Percentiles rank a stretch among this genome's conserved stretches.
phyloP scores from a whole-genome alignment of 2,797 vertebrate species.

The Enteromius argenteus region DNA sequence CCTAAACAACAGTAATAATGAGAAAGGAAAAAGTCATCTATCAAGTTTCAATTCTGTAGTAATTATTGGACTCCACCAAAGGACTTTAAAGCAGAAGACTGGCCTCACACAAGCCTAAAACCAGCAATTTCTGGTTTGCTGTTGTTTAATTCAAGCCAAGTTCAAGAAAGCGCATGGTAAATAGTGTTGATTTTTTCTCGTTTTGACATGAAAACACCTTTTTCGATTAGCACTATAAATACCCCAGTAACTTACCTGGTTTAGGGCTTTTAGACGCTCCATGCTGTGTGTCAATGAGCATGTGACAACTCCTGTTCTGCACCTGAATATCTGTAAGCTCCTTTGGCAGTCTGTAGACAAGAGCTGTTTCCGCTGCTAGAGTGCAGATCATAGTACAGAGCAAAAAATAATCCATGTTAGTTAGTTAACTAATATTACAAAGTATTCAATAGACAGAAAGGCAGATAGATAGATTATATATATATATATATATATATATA shows the following conservation, averaged over 20 bases:
- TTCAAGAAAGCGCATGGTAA: neutral
- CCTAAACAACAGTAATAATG: conserved; percentile 10
- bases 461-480: conserved; percentile 48
- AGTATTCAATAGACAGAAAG: conserved; percentile 23
- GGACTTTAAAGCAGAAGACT: neutral
- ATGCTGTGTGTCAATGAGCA: conserved; percentile 9
- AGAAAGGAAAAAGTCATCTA: neutral
- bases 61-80: neutral
- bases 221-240: conserved; percentile 29
- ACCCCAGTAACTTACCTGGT: conserved; percentile 2
- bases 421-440: neutral
- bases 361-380: neutral
- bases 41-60: neutral
- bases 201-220: conserved; percentile 16
- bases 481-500: neutral
- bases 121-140: neutral
- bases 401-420: conserved; percentile 20
- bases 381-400: neutral
- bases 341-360: neutral
- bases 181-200: neutral
- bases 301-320: neutral
- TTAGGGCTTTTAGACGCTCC: conserved; percentile 1
- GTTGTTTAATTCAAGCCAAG: neutral
- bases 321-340: conserved; percentile 2
- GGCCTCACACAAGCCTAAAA: neutral